These are phyloP conservation scores for Syngnathus typhle DNA, from an alignment of 2,113 vertebrate species.

Conservation along the genomic window DNA sequence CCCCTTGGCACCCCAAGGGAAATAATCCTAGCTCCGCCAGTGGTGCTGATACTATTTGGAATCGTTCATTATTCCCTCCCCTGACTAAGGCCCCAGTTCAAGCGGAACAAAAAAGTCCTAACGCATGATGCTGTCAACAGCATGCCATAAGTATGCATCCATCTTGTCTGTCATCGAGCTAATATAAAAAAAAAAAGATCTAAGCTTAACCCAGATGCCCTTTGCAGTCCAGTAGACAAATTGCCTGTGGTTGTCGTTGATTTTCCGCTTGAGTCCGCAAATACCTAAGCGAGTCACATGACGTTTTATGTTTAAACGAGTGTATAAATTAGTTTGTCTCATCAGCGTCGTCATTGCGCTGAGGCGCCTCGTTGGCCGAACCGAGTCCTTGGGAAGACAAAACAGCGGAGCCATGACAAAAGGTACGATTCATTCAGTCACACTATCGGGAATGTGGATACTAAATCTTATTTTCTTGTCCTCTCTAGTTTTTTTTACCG, in stretches of 20 bases:
- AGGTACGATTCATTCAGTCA: conserved; percentile 4
- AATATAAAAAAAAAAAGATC: too few relatives aligned
- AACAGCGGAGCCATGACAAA: conserved; percentile 17
- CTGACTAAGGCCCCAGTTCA: too few relatives aligned
- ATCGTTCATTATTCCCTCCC: too few relatives aligned
- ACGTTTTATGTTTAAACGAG: not conserved
- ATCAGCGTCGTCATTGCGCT: conserved; percentile 12
- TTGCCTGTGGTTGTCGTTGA: not conserved
- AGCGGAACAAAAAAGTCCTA: too few relatives aligned
- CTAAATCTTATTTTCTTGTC: not conserved
- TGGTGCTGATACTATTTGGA: too few relatives aligned
- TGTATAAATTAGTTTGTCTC: conserved; percentile 1
- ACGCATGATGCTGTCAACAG: too few relatives aligned
- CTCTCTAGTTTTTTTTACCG: conserved; percentile 19
- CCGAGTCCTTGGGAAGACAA: conserved; percentile 1
- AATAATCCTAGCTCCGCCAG: too few relatives aligned
- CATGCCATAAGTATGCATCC: too few relatives aligned
- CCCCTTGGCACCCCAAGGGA: too few relatives aligned
- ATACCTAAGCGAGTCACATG: not conserved
- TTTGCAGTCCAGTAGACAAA: not conserved
- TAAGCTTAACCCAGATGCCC: not conserved
- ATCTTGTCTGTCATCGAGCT: too few relatives aligned
- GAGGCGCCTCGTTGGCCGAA: not conserved
- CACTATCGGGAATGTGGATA: not conserved
- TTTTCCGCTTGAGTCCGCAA: not conserved